Evolutionary conservation across 2,888 invertebrate genomes (phyloP).

Genomic region (Oscheius sp.): DNA sequence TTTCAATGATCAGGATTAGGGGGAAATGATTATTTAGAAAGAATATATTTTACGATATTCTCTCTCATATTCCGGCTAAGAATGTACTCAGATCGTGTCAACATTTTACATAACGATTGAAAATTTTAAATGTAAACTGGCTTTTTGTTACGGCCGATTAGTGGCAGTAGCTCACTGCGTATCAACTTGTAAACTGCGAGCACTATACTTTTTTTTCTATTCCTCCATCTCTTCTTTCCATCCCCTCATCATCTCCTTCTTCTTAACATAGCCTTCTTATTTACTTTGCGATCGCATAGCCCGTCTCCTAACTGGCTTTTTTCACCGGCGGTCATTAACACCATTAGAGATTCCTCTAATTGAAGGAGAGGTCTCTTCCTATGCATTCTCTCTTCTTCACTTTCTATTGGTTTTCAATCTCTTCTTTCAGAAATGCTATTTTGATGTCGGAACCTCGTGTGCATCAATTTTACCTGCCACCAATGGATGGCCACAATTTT

Average conservation of each 20-base stretch:
- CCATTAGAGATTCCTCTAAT: conserved; percentile 26
- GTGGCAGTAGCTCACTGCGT: too few species aligned
- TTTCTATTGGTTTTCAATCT: background rate
- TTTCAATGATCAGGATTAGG: too few species aligned
- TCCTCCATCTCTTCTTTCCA: background rate
- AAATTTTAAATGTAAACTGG: too few species aligned
- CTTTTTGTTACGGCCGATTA: too few species aligned
- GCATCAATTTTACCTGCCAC: conserved; percentile 18
- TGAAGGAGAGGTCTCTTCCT: conserved; percentile 1
- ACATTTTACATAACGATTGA: too few species aligned
- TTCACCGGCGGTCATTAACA: conserved; percentile 16
- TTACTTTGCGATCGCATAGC: conserved; percentile 14
- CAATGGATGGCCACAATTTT: conserved; percentile 26
- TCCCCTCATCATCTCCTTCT: background rate
- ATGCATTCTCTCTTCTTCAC: background rate
- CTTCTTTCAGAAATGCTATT: background rate
- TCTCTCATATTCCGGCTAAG: too few species aligned
- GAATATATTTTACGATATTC: too few species aligned
- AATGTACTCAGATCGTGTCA: too few species aligned
- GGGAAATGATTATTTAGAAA: too few species aligned
- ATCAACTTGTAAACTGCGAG: too few species aligned
- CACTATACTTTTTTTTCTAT: too few species aligned
- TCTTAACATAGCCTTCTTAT: background rate
- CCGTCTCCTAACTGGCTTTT: conserved; percentile 20
- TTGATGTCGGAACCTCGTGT: conserved; percentile 27